Conservation (phyloP, 2,797 vertebrate species). For the Notolabrus celidotus region DNA sequence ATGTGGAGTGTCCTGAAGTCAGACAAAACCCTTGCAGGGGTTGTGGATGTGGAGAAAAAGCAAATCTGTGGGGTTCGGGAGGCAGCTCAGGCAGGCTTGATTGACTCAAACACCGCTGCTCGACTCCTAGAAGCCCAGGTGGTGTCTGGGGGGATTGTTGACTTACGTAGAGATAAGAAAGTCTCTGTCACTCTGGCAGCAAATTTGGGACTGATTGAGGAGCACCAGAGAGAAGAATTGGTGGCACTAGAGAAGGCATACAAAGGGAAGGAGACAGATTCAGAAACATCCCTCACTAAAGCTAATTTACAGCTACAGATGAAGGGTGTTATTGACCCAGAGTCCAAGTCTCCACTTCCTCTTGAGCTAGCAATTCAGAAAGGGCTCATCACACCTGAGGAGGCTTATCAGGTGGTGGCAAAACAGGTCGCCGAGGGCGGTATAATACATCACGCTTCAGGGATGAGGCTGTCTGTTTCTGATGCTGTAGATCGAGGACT, state of each 20-base stretch:
- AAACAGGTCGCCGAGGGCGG: constrained; percentile 93
- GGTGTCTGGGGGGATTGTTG: constrained; percentile 92
- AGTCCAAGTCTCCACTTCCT: constrained; percentile 84
- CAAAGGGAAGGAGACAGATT: constrained; percentile 87
- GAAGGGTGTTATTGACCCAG: constrained; percentile 90
- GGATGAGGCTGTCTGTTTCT: constrained; percentile 89
- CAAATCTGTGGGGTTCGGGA: constrained; percentile 88
- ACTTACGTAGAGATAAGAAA: constrained; percentile 91
- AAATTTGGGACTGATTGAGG: constrained; percentile 90
- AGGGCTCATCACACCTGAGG: constrained; percentile 84
- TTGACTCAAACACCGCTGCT: constrained; percentile 88
- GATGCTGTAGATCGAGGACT: constrained; percentile 87
- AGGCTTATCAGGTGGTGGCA: constrained; percentile 85
- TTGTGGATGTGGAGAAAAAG: constrained; percentile 88
- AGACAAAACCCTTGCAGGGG: constrained; percentile 91
- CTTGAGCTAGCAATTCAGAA: constrained; percentile 86
- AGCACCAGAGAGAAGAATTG: constrained; percentile 84
- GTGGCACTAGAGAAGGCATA: constrained; percentile 91
- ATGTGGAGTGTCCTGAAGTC: constrained; percentile 90
- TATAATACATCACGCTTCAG: constrained; percentile 91
- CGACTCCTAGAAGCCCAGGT: constrained; percentile 94
- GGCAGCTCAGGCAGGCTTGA: constrained; percentile 87
- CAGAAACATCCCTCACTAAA: constrained; percentile 82
- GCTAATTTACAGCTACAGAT: constrained; percentile 91
- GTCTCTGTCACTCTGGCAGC: constrained; percentile 94